phyloP scores from a whole-genome alignment of 2,113 vertebrate genomes.

The Anthoscopus minutus region DNA sequence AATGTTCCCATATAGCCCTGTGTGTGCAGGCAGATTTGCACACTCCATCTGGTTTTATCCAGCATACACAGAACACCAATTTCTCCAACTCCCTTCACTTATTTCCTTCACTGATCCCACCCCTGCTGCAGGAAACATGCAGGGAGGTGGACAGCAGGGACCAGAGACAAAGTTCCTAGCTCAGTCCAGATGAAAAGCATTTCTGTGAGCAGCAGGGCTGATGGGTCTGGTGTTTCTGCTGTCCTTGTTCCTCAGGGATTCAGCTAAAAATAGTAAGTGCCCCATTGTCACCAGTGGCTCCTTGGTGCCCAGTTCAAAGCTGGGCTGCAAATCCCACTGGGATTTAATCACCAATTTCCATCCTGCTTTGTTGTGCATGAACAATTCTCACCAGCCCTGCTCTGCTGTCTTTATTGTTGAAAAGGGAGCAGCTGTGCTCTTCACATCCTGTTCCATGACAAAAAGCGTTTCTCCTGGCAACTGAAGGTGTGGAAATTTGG shows the following conservation, averaged over 20 bases:
- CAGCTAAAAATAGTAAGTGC: background rate
- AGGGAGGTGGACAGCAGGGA: background rate
- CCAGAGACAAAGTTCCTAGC: background rate
- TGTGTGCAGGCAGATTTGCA: background rate
- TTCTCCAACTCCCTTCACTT: background rate
- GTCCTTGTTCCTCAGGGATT: background rate
- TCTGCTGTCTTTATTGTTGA: background rate
- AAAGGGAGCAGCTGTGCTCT: background rate
- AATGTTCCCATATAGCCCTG: background rate
- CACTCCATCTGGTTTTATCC: background rate
- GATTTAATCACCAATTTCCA: background rate
- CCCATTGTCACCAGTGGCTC: background rate
- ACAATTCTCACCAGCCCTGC: background rate
- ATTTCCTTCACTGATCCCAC: background rate
- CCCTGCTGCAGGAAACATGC: background rate
- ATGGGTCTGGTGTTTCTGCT: background rate
- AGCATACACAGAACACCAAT: background rate
- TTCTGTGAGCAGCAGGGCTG: background rate
- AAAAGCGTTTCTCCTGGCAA: slow-evolving; percentile 10
- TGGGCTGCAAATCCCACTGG: background rate
- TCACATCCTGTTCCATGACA: background rate
- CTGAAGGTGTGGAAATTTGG: background rate
- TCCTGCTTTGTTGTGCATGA: background rate
- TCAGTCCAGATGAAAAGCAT: background rate
- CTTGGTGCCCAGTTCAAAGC: background rate